Evolutionary conservation across 2,888 invertebrate genomes (phyloP).

Genomic region (Conchocele bisecta): DNA sequence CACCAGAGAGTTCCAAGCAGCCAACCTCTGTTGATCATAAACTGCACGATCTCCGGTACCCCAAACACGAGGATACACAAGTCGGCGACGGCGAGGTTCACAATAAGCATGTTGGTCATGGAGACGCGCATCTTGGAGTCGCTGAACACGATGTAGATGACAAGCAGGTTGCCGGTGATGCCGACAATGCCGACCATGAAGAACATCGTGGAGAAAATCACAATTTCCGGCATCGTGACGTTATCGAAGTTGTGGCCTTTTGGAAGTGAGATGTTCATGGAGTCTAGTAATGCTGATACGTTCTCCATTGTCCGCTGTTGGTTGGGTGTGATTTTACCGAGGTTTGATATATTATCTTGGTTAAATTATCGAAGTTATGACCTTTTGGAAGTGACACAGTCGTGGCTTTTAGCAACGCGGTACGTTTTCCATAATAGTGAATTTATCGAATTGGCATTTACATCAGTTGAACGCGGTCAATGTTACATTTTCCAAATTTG

Average conservation of each 20-base stretch:
- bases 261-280: no score
- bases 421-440: no score
- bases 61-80: conserved; percentile 80
- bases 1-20: conserved; percentile 79
- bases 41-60: conserved; percentile 81
- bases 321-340: no score
- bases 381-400: no score
- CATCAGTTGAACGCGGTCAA: no score
- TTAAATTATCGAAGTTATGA: no score
- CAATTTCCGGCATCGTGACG: conserved; percentile 82
- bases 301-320: no score
- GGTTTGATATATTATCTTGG: no score
- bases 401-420: no score
- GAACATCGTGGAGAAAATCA: conserved; percentile 74
- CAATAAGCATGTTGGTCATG: conserved; percentile 81
- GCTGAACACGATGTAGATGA: conserved; percentile 79
- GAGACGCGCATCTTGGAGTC: conserved; percentile 80
- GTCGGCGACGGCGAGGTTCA: conserved; percentile 81
- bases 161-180: conserved; percentile 80
- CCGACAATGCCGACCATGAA: conserved; percentile 79
- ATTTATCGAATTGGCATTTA: no score
- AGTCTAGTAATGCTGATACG: no score
- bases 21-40: conserved; percentile 81
- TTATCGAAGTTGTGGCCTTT: conserved; percentile 47
- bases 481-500: no score